A percentile compares a stretch with the other conserved stretches of the same genome.
Conservation (phyloP, 2,113 vertebrate genomes). For the Porphyrio hochstetteri region DNA sequence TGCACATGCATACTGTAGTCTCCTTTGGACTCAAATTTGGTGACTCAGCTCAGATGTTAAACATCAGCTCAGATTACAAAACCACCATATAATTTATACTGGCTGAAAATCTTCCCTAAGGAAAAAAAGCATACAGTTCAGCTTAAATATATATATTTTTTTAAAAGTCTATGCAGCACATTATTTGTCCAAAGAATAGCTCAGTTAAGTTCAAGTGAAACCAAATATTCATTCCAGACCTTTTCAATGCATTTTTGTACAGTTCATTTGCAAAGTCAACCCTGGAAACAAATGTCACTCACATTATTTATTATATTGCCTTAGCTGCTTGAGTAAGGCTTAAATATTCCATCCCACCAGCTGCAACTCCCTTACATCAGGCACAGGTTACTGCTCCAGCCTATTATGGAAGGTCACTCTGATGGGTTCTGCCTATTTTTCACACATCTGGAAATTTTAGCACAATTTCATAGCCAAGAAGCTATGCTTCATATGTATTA, state of each 20-base stretch:
- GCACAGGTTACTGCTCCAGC: neutral
- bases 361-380: neutral
- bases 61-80: constrained; percentile 48
- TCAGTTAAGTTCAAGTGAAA: neutral
- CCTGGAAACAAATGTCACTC: neutral
- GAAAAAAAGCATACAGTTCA: constrained; percentile 13
- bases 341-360: neutral
- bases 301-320: neutral
- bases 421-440: neutral
- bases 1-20: neutral
- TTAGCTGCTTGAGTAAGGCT: neutral
- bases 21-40: constrained; percentile 11
- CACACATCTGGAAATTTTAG: neutral
- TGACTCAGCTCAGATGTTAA: constrained; percentile 62
- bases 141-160: neutral
- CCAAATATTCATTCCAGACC: neutral
- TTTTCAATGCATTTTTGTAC: neutral
- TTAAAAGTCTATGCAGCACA: neutral
- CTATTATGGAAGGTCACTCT: accelerated
- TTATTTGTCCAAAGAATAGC: neutral
- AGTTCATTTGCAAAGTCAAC: neutral
- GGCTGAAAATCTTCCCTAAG: constrained; percentile 5
- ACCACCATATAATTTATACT: constrained; percentile 34
- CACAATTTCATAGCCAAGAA: neutral
- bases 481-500: accelerated